These are phyloP conservation scores for Pica pica DNA, from an alignment of 2,113 vertebrate genomes.

Conservation along the genomic window DNA sequence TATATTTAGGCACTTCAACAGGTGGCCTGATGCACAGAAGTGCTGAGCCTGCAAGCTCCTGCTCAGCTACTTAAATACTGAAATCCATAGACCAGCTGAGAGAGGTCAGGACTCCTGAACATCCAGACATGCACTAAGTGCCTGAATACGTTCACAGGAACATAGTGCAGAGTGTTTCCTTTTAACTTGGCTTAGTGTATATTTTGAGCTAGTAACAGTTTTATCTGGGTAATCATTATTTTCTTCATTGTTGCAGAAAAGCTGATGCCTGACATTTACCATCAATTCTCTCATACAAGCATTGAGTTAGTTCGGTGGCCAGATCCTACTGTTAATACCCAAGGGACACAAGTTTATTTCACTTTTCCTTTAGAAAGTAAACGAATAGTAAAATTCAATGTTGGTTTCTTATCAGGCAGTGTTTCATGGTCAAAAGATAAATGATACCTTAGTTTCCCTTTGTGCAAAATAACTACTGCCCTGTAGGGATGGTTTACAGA, in stretches of 20 bases:
- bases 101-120: background rate
- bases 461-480: background rate
- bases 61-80: slow-evolving; percentile 38
- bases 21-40: slow-evolving; percentile 36
- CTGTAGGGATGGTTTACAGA: background rate
- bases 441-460: background rate
- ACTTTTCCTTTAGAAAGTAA: background rate
- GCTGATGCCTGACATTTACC: background rate
- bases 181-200: background rate
- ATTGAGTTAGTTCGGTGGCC: accelerated
- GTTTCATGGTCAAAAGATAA: background rate
- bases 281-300: background rate
- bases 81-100: slow-evolving; percentile 34
- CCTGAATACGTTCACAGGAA: background rate
- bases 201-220: background rate
- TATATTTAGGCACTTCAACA: slow-evolving; percentile 55
- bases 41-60: slow-evolving; percentile 45
- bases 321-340: background rate
- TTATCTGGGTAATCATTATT: background rate
- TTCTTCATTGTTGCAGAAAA: background rate
- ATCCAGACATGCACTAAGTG: background rate
- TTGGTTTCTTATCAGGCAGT: background rate
- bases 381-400: background rate
- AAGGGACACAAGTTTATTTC: background rate
- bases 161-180: background rate